These are phyloP conservation scores for Heliconius ethilla DNA, from an alignment of 2,888 invertebrate species.

Conservation along the genomic window DNA sequence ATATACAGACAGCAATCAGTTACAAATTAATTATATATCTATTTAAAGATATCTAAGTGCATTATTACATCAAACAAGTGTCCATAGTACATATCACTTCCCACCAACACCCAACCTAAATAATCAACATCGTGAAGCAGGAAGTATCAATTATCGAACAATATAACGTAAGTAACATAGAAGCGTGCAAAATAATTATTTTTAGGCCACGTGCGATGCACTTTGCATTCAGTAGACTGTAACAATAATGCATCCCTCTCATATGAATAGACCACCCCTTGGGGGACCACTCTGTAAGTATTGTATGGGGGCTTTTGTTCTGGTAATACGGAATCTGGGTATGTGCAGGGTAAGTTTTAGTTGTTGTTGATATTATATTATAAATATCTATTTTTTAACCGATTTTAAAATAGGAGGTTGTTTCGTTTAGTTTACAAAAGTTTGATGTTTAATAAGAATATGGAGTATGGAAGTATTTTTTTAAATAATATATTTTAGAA, in stretches of 20 bases:
- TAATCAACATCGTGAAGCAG: slow-evolving; percentile 21
- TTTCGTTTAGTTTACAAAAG: neutral
- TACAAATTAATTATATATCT: neutral
- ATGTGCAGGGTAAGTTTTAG: slow-evolving; percentile 11
- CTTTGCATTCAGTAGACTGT: neutral
- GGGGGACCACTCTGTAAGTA: slow-evolving; percentile 24
- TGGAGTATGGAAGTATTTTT: too few relatives aligned
- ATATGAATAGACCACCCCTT: slow-evolving; percentile 33
- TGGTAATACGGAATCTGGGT: slow-evolving; percentile 13
- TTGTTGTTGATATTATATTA: neutral
- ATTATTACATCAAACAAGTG: neutral
- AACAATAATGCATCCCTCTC: slow-evolving; percentile 48
- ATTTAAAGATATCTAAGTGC: neutral
- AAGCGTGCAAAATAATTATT: slow-evolving; percentile 32
- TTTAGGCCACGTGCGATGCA: slow-evolving; percentile 42
- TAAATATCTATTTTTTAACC: neutral
- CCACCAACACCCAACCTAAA: neutral
- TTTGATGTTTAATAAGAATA: neutral
- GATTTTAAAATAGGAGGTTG: neutral
- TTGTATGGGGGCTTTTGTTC: slow-evolving; percentile 42
- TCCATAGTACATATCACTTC: neutral
- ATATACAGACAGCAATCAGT: neutral
- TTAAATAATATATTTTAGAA: too few relatives aligned
- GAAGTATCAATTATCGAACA: slow-evolving; percentile 39
- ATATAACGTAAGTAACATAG: slow-evolving; percentile 17